Percentiles rank a stretch among this genome's conserved stretches.
These are phyloP conservation scores for Melanotaenia pygmaea DNA, from an alignment of 2,797 vertebrate genomes.

Conservation along the genomic window DNA sequence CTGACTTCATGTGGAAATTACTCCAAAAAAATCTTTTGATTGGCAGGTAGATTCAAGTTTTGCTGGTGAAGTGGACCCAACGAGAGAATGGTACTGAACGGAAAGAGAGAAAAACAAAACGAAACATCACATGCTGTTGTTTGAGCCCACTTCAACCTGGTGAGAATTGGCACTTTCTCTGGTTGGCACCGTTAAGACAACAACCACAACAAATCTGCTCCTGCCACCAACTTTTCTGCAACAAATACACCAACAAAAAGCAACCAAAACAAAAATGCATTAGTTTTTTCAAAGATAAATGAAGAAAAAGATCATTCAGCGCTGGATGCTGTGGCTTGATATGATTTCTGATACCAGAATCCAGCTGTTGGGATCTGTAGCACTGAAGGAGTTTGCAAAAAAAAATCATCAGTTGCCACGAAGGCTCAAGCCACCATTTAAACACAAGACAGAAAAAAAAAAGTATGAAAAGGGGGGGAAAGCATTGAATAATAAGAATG, in stretches of 20 bases:
- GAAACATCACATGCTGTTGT: slow-evolving; percentile 33
- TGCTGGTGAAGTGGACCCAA: slow-evolving; percentile 25
- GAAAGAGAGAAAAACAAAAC: slow-evolving; percentile 13
- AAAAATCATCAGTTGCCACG: slow-evolving; percentile 10
- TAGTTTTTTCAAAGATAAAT: slow-evolving; percentile 10
- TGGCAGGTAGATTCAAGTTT: slow-evolving; percentile 58
- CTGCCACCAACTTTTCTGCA: slow-evolving; percentile 16
- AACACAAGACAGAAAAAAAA: background rate
- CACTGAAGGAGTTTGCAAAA: slow-evolving; percentile 18
- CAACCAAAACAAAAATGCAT: slow-evolving; percentile 32
- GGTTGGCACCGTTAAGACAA: slow-evolving; percentile 42
- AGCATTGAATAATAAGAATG: too few species aligned
- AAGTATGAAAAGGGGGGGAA: too few species aligned
- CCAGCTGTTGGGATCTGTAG: slow-evolving; percentile 8
- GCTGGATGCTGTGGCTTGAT: background rate
- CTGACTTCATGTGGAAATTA: slow-evolving; percentile 24
- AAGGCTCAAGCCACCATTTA: slow-evolving; percentile 17
- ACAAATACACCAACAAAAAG: slow-evolving; percentile 39
- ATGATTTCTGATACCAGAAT: slow-evolving; percentile 2
- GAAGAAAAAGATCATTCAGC: background rate
- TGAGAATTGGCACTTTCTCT: slow-evolving; percentile 53
- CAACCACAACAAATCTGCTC: slow-evolving; percentile 14
- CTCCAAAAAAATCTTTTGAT: slow-evolving; percentile 36
- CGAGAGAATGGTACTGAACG: background rate
- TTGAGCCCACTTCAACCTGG: slow-evolving; percentile 39